Conservation (phyloP, 2,113 vertebrate species). For the Columba livia region DNA sequence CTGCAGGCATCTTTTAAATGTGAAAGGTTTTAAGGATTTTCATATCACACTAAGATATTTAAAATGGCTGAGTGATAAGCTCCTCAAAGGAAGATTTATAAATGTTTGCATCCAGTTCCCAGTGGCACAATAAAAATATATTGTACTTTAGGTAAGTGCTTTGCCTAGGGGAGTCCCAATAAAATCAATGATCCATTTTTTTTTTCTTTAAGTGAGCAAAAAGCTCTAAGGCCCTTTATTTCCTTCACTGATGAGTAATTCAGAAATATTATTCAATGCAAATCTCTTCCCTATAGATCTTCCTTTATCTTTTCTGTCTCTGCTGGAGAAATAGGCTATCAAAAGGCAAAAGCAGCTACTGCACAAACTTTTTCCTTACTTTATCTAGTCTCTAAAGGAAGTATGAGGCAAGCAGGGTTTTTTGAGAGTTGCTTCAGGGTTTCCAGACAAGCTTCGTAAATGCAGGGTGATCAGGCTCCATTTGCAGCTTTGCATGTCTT, state of each 20-base stretch:
- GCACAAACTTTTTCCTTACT: not conserved
- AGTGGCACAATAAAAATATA: not conserved
- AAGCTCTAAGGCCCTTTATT: constrained; percentile 15
- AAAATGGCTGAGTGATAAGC: not conserved
- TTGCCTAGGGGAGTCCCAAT: not conserved
- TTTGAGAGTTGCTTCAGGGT: not conserved
- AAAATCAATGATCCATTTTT: constrained; percentile 34
- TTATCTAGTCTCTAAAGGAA: not conserved
- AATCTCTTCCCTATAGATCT: not conserved
- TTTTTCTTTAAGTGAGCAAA: not conserved
- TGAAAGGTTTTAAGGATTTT: not conserved
- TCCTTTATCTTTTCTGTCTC: not conserved
- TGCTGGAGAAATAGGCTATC: not conserved
- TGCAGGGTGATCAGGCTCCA: not conserved
- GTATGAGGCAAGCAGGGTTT: not conserved
- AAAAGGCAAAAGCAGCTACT: not conserved
- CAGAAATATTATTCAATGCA: constrained; percentile 8
- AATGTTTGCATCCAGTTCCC: constrained; percentile 20
- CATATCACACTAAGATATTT: not conserved
- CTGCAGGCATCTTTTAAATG: not conserved
- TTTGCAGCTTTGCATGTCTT: not conserved
- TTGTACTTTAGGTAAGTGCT: constrained; percentile 20
- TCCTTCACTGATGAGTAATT: constrained; percentile 44
- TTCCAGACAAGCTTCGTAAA: not conserved
- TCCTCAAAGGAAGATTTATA: constrained; percentile 38